Conservation (phyloP, 2,797 vertebrate genomes). For the Halcyon leucocephala region DNA sequence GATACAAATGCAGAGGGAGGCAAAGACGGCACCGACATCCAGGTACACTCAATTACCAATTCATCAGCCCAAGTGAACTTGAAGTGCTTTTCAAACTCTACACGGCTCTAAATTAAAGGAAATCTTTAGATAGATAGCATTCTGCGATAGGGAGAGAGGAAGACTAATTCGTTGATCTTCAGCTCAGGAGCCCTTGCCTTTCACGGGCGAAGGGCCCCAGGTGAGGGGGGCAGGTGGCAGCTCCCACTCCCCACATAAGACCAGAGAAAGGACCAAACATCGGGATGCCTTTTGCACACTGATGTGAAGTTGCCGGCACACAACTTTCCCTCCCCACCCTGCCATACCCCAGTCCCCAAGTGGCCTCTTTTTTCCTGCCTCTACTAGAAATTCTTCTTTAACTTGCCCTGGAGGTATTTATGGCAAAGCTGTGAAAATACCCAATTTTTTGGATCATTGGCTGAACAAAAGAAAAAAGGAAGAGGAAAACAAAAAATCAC, state of each 20-base stretch:
- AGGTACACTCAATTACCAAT: conserved; percentile 71
- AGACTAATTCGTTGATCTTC: conserved; percentile 1
- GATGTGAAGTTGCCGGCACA: background rate
- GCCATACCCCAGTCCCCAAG: background rate
- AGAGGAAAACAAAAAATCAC: background rate
- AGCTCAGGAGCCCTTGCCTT: background rate
- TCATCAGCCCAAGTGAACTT: conserved; percentile 72
- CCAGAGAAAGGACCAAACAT: background rate
- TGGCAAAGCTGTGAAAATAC: conserved; percentile 20
- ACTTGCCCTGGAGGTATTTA: background rate
- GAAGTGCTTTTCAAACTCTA: conserved; percentile 72
- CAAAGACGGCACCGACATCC: background rate
- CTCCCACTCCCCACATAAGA: background rate
- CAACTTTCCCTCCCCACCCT: rapidly evolving
- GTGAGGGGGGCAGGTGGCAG: background rate
- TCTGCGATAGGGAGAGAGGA: background rate
- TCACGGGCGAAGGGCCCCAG: rapidly evolving
- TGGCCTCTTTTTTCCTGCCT: background rate
- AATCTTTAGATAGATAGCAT: conserved; percentile 52
- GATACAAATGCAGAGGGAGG: conserved; percentile 49
- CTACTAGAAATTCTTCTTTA: background rate
- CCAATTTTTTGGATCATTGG: background rate
- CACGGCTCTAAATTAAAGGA: conserved; percentile 56
- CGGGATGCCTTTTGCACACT: background rate
- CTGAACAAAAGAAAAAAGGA: background rate